Conservation (phyloP, 2,797 vertebrate species). For the Falco berigora region DNA sequence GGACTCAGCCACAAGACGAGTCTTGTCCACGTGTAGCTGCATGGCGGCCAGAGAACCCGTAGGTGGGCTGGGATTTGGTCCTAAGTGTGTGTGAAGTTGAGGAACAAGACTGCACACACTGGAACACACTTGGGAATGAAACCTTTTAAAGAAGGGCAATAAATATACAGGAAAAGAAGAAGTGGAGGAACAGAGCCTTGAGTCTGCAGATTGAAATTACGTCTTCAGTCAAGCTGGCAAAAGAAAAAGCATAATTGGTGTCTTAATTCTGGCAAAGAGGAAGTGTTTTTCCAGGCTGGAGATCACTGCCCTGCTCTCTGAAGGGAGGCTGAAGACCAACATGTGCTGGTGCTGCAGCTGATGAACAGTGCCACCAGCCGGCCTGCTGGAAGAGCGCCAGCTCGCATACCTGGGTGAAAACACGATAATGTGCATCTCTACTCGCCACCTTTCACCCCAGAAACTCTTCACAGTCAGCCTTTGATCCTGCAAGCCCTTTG, state of each 20-base stretch:
- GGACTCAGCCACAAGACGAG: background rate
- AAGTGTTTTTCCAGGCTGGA: background rate
- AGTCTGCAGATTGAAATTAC: background rate
- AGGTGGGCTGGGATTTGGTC: background rate
- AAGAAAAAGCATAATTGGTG: background rate
- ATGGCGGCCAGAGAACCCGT: background rate
- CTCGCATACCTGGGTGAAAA: background rate
- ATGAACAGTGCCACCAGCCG: conserved; percentile 54
- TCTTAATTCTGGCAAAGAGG: background rate
- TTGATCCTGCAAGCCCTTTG: background rate
- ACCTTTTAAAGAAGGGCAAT: background rate
- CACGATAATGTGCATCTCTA: background rate
- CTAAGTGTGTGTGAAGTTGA: background rate
- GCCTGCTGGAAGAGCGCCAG: conserved; percentile 8
- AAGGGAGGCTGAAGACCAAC: background rate
- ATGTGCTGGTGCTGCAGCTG: background rate
- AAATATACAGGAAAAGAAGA: background rate
- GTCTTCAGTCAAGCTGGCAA: background rate
- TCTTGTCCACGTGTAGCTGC: background rate
- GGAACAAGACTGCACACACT: background rate
- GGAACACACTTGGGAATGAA: background rate
- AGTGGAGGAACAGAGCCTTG: background rate
- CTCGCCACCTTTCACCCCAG: background rate
- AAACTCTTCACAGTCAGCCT: background rate
- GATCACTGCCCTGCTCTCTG: background rate